Evolutionary conservation across 2,888 invertebrate genomes (phyloP), one percentile per base, ranked within the genome.

Genomic region (Ecliptopera silaceata): DNA sequence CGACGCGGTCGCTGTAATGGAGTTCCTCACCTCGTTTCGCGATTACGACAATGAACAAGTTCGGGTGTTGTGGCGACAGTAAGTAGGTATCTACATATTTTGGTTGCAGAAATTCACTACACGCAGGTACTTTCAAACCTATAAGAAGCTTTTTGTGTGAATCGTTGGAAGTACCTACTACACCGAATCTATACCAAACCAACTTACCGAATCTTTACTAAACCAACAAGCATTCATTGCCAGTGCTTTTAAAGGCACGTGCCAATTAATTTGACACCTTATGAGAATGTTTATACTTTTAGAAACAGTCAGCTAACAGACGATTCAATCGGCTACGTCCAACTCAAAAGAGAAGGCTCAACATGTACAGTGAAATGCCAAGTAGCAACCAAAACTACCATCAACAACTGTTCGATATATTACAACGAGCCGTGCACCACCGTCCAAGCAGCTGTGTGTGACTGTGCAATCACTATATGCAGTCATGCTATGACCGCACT

Each of bases 291-390:
- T 22, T 22, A 12, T 42, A 26, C 22, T 45, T 45, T 3, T 34
- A 45, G 45, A 34, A 5, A 18, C 10, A 20, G 20, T 20, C 10
- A 34, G 12, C 12, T 12, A n/a, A 13, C 34, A 12, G 12, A 45
- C 12, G 45, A 45, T 13, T 20, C 34, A 12, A 45, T 45, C 34
- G 45, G 45, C 34, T 45, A 45, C 13, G 45, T 45, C 0, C 45
- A 45, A 20, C 4, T 45, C 8, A 18, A 4, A 13, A 18, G 34
- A 45, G 34, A 45, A 1, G 13, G 10, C 8, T n/a, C 12, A 20
- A 34, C 12, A 3, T 34, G 45, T 8, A 34, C 34, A 1, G 20
- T 45, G 5, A 45, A 45, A 10, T 45, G 45, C 18, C 20, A 10
- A 8, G 34, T 45, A 8, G 45, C 45, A 12, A 20, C 45, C 0